These are phyloP conservation scores for Melanotaenia pygmaea DNA, from an alignment of 2,797 vertebrate species.

Conservation along the genomic window DNA sequence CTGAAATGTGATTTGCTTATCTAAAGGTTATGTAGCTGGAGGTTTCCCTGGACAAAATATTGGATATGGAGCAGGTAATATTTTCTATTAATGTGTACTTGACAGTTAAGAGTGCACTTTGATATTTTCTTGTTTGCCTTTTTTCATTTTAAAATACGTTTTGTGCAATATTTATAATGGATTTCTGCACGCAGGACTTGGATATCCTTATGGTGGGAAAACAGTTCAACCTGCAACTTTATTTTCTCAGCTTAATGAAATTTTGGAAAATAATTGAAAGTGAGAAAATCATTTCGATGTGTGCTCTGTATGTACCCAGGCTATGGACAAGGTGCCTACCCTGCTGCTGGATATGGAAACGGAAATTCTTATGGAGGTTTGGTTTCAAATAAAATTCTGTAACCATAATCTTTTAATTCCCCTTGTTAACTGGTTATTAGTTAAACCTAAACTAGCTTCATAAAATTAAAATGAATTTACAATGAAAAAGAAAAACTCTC, in stretches of 20 bases:
- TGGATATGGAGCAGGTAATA: conserved; percentile 68
- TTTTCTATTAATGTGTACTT: background rate
- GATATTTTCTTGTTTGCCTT: background rate
- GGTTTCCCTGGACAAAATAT: conserved; percentile 49
- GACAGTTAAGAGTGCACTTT: background rate
- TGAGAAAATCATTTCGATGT: background rate
- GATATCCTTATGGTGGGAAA: conserved; percentile 60
- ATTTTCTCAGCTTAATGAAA: background rate
- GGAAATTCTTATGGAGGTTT: conserved; percentile 59
- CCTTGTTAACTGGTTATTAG: background rate
- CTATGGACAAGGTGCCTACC: conserved; percentile 68
- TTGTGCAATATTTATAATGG: background rate
- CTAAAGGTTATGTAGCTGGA: conserved; percentile 62
- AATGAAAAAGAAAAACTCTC: background rate
- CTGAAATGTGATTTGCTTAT: conserved; percentile 9
- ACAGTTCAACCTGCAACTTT: conserved; percentile 40
- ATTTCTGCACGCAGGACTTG: conserved; percentile 40
- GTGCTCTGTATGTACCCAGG: conserved; percentile 38
- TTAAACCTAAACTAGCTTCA: background rate
- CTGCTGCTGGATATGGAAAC: conserved; percentile 65
- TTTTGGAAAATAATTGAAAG: background rate
- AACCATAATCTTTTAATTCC: background rate
- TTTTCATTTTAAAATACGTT: background rate
- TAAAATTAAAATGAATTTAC: background rate
- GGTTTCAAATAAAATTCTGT: conserved; percentile 16